phyloP scores from a whole-genome alignment of 2,113 vertebrate genomes.

The Semicossyphus pulcher region DNA sequence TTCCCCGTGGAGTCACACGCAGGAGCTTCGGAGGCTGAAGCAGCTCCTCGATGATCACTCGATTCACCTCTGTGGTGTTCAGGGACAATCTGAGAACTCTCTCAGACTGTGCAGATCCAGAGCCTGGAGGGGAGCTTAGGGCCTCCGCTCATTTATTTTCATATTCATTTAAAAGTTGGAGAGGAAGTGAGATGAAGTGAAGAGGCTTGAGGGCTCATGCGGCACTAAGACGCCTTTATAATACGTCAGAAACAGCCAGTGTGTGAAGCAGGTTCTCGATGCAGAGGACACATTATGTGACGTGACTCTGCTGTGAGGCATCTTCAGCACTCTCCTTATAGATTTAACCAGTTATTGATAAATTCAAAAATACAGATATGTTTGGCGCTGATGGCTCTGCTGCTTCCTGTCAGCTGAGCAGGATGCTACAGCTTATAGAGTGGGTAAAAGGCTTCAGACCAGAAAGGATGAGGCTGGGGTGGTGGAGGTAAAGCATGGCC shows the following conservation, averaged over 20 bases:
- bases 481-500: too few species aligned
- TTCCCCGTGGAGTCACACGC: background rate
- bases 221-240: background rate
- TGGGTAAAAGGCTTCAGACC: too few species aligned
- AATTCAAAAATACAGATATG: too few species aligned
- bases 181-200: background rate
- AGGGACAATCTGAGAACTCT: background rate
- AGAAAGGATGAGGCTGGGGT: too few species aligned
- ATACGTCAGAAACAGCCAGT: background rate
- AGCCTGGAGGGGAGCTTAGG: background rate
- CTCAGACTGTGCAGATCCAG: background rate
- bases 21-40: background rate
- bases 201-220: background rate
- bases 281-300: background rate
- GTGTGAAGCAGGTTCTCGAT: background rate
- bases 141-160: slow-evolving; percentile 6
- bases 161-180: slow-evolving; percentile 15
- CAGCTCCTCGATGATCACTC: background rate
- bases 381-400: too few species aligned
- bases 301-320: too few species aligned
- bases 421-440: too few species aligned
- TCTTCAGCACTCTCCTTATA: too few species aligned
- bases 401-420: too few species aligned
- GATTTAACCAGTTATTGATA: too few species aligned
- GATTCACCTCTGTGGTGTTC: background rate